A percentile compares a stretch with the other conserved stretches of the same genome.
phyloP scores from a whole-genome alignment of 23 tunicate genomes.

The Phallusia fumigata region DNA sequence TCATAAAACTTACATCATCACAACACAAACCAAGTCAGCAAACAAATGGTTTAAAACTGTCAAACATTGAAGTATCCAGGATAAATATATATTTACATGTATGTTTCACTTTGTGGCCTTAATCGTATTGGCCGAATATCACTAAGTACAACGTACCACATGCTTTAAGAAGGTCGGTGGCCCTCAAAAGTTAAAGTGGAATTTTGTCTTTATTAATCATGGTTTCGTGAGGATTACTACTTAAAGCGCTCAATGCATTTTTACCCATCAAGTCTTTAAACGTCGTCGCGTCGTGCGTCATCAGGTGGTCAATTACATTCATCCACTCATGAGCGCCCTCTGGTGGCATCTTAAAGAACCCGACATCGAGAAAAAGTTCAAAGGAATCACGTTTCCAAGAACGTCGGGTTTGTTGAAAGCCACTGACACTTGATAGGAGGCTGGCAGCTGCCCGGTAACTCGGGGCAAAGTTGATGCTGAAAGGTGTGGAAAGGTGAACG shows the following conservation, averaged over 20 bases:
- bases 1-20: too few species aligned
- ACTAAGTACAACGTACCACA: too few species aligned
- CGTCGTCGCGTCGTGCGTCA: conserved; percentile 89
- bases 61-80: too few species aligned
- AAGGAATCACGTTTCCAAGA: conserved; percentile 81
- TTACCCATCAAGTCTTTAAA: conserved; percentile 86
- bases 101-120: too few species aligned
- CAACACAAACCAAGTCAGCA: too few species aligned
- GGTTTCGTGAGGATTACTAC: too few species aligned
- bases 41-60: too few species aligned
- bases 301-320: conserved; percentile 78
- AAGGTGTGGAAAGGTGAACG: background rate
- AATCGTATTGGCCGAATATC: too few species aligned
- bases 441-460: conserved; percentile 62
- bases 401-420: conserved; percentile 85
- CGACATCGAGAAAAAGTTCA: conserved; percentile 66
- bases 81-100: too few species aligned
- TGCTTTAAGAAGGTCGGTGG: too few species aligned
- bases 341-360: conserved; percentile 69
- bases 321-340: conserved; percentile 59
- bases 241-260: background rate
- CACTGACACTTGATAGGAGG: conserved; percentile 65
- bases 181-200: too few species aligned
- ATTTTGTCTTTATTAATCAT: too few species aligned
- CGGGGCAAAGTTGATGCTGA: conserved; percentile 48